Base-by-base conservation (phyloP, 2,888 invertebrate species). In the Macrophya annulata region DNA sequence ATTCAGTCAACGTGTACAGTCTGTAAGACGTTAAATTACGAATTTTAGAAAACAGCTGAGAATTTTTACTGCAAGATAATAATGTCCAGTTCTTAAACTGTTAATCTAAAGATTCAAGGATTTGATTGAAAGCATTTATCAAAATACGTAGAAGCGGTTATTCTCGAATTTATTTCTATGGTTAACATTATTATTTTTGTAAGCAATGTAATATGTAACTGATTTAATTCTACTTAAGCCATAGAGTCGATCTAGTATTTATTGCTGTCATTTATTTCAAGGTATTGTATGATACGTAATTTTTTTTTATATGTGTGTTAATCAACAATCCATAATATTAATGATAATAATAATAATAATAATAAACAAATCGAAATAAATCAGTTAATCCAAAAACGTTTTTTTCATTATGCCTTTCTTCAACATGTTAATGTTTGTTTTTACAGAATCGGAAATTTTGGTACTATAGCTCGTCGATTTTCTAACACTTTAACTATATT, bases 381-480 rank as follows among this genome's bases (percentile, higher is more conserved):
- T 45, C 74, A 74, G 74, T 74, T 43, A 74, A 45, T 74, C 43
- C 45, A 68, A 68, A 43, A 74, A 43, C n/a, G n/a, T n/a, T 74
- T 45, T 43, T 21, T 43, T 74, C 21, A 45, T 74, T 45, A 9
- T 74, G 17, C 21, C n/a, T 21, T 45, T 12, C 4, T 12, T 12
- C 15, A 9, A 74, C n/a, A 74, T 68, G 68, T 31, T 37, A 2
- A 31, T 31, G 21, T 15, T 71, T 43, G 9, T 62, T 12, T 25
- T 4, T 25, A 31, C 12, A 62, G 62, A 62, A 12, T 62, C 25
- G 0, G 2, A 31, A 62, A 62, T 25, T 12, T 12, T 62, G 62
- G 1, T 25, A 12, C 25, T 21, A 12, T 25, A 62, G 12, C 25
- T 25, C 25, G 10, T 31, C 25, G 25, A 68, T 17, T 37, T 15